Base-by-base conservation (phyloP, 2,888 invertebrate genomes). In the Polymixis lichenea region DNA sequence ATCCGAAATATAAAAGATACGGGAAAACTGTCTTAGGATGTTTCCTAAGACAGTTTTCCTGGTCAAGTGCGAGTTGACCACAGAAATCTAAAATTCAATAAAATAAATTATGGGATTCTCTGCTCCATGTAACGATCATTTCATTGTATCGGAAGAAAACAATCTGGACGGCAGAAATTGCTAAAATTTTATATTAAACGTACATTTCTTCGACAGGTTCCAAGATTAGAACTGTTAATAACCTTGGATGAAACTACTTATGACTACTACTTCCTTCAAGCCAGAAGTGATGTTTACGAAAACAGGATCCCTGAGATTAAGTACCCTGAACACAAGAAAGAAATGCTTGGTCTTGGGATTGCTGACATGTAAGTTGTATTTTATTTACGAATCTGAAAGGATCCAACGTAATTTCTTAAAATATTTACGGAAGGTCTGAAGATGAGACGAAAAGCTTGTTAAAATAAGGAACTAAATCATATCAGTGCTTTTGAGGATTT, bases 221-320 rank as follows among this genome's bases (percentile, higher is more conserved):
- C 98, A 6, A 97, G 97, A 87, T 92, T 98, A 62, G 94, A 96
- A 19, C 96, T 97, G 85, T 93, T 98, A 68, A 97, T 97, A 88
- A 97, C 97, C 76, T 94, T 98, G 69, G 99, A 99, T 94, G 94
- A 96, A 67, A 97, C 97, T 73, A 98, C 99, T 1, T 99, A 98
- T 91, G 98, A 98, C 89, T 99, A 98, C 93, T 98, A 98, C 91
- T 99, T 98, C 91, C 97, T 98, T 93, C 99, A 99, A 97, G 98
- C 98, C 64, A 97, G 98, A 51, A 97, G 97, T 90, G 99, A 99
- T 97, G 98, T 99, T 65, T 97, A 98, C 78, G 97, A 98, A 74
- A 98, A 98, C 90, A 97, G 97, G 90, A 98, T 99, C 83, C 97
- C 98, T 13, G 98, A 98, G 91, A 97, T 98, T 78, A 97, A 97